Base-by-base conservation (phyloP, 1,140 invertebrate species). In the Sarcophaga bullata region DNA sequence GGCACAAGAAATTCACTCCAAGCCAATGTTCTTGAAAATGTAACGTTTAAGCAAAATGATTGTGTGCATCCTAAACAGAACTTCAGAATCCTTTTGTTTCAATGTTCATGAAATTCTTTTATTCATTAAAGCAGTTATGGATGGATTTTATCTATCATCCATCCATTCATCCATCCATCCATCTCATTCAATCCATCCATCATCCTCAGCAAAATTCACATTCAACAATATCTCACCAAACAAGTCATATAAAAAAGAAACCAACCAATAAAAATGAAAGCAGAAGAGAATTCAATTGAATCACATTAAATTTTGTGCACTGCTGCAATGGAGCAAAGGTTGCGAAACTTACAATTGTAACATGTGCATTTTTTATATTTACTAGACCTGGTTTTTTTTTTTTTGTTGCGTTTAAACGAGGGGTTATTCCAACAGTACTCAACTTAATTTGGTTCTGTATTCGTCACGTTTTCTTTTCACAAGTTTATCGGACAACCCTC, bases 321-420 rank as follows among this genome's bases (percentile, higher is more conserved):
- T 68, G 62, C n/a, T 68, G 62, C 62, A 68, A n/a, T 68, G 62
- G 19, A 52, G 62, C 9, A 68, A 68, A 25, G 19, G 62, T 25
- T 68, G n/a, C 17, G 62, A 68, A 68, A 68, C 62, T 68, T 19
- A 8, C 62, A 68, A 68, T 68, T 68, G 62, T 68, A 68, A 68
- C 17, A 5, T 68, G 62, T 68, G 62, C 17, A 68, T 68, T 10
- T 68, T 68, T 17, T 68, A 68, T 25, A 19, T 68, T n/a, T 37
- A 37, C 25, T 37, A 37, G 25, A 37, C 25, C 25, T 37, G 25
- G n/a, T n/a, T n/a, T 37, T 37, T 37, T 37, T 37, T 37, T 37
- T 4, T 37, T 4, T 37, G 4, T 4, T 37, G 4, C 25, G 4
- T 37, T 37, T 37, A 37, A 37, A 37, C 25, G 25, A 37, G 25